Conservation (phyloP, 1,140 invertebrate species). For the Apis florea region DNA sequence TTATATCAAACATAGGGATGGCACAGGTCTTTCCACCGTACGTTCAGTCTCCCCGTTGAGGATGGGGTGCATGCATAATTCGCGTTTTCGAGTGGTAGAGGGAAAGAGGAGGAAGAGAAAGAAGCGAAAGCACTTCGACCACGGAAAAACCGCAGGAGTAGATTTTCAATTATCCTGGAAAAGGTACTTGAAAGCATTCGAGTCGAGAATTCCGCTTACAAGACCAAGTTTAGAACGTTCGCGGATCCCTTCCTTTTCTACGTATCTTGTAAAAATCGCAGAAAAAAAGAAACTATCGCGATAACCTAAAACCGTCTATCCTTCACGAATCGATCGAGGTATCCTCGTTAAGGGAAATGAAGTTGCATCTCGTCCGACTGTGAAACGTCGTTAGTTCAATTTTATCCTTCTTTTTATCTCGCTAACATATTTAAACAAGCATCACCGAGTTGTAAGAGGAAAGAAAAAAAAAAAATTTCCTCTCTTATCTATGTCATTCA, state of each 20-base stretch:
- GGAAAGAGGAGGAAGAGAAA: not conserved
- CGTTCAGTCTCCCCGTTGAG: not conserved
- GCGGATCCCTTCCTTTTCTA: not conserved
- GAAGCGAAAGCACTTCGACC: slow-evolving; percentile 32
- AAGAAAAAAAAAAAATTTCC: not conserved
- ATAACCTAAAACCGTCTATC: not conserved
- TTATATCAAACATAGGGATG: not conserved
- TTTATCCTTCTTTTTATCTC: not conserved
- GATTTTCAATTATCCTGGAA: slow-evolving; percentile 56
- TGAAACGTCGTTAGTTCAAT: not conserved
- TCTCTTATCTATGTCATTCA: too few relatives aligned
- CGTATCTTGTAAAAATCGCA: not conserved
- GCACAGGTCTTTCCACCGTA: not conserved
- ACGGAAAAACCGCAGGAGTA: slow-evolving; percentile 39
- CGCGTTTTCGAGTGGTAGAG: slow-evolving; percentile 21
- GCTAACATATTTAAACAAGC: not conserved
- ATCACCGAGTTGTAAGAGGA: not conserved
- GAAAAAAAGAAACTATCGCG: not conserved
- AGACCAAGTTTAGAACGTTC: too few relatives aligned
- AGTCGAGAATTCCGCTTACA: slow-evolving; percentile 14
- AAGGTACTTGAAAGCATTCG: slow-evolving; percentile 25
- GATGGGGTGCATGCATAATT: slow-evolving; percentile 39
- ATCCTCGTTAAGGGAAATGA: not conserved
- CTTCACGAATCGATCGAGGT: not conserved
- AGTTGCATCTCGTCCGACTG: not conserved